phyloP scores from a whole-genome alignment of 2,888 invertebrate species.

The Syrphus vitripennis region DNA sequence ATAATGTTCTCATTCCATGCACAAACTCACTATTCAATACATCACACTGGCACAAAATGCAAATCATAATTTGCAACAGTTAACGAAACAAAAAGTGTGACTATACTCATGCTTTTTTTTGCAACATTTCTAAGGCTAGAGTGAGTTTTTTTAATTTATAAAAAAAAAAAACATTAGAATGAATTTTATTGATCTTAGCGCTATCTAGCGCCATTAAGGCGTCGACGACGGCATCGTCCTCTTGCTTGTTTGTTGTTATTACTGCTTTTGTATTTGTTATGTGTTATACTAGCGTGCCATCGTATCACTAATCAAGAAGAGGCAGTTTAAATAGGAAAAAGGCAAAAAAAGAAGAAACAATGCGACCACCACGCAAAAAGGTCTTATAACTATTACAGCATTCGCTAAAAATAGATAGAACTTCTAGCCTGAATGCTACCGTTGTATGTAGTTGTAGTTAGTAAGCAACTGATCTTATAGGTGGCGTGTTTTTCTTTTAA shows the following conservation, averaged over 20 bases:
- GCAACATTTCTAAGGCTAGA: not conserved
- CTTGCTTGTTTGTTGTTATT: conserved; percentile 42
- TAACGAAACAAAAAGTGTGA: not conserved
- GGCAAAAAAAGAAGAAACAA: conserved; percentile 15
- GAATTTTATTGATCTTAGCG: conserved; percentile 53
- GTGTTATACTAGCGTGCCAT: conserved; percentile 16
- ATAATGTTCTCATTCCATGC: conserved; percentile 4
- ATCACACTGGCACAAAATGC: not conserved
- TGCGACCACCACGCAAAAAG: conserved; percentile 42
- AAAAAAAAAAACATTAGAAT: conserved; percentile 48
- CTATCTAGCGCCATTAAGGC: conserved; percentile 65
- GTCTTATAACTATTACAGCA: conserved; percentile 65
- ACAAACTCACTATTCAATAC: conserved; percentile 16
- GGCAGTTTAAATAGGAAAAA: conserved; percentile 30
- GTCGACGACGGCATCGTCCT: conserved; percentile 53
- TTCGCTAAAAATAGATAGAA: conserved; percentile 56
- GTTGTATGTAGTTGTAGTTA: conserved; percentile 20
- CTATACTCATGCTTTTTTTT: not conserved
- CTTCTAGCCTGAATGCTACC: not conserved
- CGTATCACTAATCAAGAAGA: conserved; percentile 31
- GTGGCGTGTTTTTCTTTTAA: conserved; percentile 41
- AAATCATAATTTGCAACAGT: conserved; percentile 11
- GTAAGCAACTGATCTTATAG: conserved; percentile 11
- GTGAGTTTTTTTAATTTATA: conserved; percentile 1
- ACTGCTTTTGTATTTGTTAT: conserved; percentile 22